phyloP scores from a whole-genome alignment of 2,888 invertebrate species.

The Trissonchulus latispiculum region DNA sequence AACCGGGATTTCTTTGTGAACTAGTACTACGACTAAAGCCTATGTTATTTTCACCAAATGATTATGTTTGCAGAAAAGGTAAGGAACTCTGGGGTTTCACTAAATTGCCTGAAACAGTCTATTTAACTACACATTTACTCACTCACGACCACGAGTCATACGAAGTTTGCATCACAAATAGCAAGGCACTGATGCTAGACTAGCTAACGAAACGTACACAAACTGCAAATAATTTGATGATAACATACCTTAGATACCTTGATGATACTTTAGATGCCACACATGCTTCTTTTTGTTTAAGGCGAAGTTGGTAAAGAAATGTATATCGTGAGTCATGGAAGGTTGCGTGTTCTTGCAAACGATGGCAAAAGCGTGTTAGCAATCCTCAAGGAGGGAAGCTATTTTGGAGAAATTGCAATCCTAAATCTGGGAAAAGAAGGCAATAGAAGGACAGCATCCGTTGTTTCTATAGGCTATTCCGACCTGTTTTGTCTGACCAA shows the following conservation, averaged over 20 bases:
- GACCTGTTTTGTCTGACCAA: constrained; percentile 96
- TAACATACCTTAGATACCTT: too few relatives aligned
- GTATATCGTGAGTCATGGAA: constrained; percentile 83
- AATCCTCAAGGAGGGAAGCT: constrained; percentile 93
- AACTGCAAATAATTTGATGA: too few relatives aligned
- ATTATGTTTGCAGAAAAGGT: constrained; percentile 99
- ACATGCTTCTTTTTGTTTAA: constrained; percentile 50
- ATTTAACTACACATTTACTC: too few relatives aligned
- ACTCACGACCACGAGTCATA: too few relatives aligned
- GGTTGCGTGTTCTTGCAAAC: constrained; percentile 85
- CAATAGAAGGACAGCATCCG: constrained; percentile 93
- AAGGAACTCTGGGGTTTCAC: too few relatives aligned
- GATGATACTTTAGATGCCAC: too few relatives aligned
- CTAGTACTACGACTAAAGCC: constrained; percentile 84
- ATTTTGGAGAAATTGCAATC: constrained; percentile 99
- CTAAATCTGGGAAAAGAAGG: constrained; percentile 99
- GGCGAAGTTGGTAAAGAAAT: constrained; percentile 99
- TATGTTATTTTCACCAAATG: constrained; percentile 93
- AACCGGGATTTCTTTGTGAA: constrained; percentile 95
- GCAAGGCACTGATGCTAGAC: too few relatives aligned
- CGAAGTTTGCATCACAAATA: too few relatives aligned
- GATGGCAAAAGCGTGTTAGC: constrained; percentile 91
- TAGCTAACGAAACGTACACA: too few relatives aligned
- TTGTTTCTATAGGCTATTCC: constrained; percentile 94
- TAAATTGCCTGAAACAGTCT: too few relatives aligned